phyloP scores from a whole-genome alignment of 2,797 vertebrate species.

The Carcharodon carcharias region DNA sequence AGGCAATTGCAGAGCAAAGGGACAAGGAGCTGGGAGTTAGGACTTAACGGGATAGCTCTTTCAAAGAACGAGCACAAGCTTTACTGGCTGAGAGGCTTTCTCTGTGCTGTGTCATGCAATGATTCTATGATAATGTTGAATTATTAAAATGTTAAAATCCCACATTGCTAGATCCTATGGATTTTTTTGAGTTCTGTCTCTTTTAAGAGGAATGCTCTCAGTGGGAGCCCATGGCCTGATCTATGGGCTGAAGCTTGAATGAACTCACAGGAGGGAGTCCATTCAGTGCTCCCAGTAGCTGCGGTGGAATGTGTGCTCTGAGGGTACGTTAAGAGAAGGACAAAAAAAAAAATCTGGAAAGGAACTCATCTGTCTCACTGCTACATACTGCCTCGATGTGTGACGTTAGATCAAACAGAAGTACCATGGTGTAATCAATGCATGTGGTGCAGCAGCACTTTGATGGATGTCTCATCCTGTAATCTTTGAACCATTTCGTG shows the following conservation, averaged over 20 bases:
- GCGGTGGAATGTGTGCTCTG: not conserved
- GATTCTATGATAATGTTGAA: not conserved
- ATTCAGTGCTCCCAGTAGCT: not conserved
- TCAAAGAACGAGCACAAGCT: not conserved
- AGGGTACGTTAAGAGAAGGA: not conserved
- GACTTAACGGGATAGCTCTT: not conserved
- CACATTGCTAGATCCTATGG: not conserved
- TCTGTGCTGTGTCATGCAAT: not conserved
- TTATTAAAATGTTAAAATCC: not conserved
- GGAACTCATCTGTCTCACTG: not conserved
- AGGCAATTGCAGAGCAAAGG: not conserved
- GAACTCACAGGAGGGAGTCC: not conserved
- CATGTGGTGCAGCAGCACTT: not conserved
- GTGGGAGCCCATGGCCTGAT: no score
- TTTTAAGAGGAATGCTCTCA: not conserved
- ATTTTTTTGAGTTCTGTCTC: not conserved
- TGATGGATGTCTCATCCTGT: not conserved
- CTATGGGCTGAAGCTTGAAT: not conserved
- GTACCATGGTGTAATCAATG: not conserved
- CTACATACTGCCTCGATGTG: not conserved
- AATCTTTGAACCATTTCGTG: not conserved
- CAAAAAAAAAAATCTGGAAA: not conserved
- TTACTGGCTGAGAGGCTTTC: no score
- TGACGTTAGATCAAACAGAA: not conserved
- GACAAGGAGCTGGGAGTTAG: not conserved